A percentile compares a stretch with the other conserved stretches of the same genome.
Conservation (phyloP, 1,140 invertebrate genomes). For the Asobara japonica region DNA sequence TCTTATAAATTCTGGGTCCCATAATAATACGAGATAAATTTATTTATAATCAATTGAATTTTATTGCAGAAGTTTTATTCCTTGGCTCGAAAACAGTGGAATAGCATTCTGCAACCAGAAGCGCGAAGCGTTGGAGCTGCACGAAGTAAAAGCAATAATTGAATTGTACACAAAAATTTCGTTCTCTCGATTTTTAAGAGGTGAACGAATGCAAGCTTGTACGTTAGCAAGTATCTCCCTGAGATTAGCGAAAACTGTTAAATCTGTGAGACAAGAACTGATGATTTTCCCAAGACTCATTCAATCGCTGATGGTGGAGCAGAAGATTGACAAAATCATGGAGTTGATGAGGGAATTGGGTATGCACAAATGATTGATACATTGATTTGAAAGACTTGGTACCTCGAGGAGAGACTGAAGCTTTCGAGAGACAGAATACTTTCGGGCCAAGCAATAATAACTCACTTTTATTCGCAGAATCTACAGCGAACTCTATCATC, state of each 20-base stretch:
- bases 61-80: conserved; percentile 30
- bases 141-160: conserved; percentile 62
- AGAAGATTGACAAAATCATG: conserved; percentile 56
- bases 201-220: conserved; percentile 52
- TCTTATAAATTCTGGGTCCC: too few relatives aligned
- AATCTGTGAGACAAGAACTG: conserved; percentile 51
- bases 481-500: conserved; percentile 52
- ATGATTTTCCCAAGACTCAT: conserved; percentile 59
- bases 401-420: too few relatives aligned
- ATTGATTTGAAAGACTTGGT: too few relatives aligned
- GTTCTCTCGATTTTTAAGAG: conserved; percentile 61
- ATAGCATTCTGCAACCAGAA: conserved; percentile 59
- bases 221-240: conserved; percentile 59
- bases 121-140: conserved; percentile 55
- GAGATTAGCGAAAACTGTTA: conserved; percentile 56
- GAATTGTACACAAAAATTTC: conserved; percentile 65
- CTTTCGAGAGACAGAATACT: too few relatives aligned
- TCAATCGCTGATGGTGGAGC: conserved; percentile 54
- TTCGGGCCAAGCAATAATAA: too few relatives aligned
- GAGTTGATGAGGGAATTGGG: conserved; percentile 60
- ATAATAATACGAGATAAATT: conserved; percentile 44
- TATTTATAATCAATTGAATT: conserved; percentile 21
- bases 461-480: conserved; percentile 46
- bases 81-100: conserved; percentile 53
- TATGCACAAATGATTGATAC: too few relatives aligned